Evolutionary conservation across 2,888 invertebrate genomes (phyloP).

Genomic region (Stratiomys singularior): DNA sequence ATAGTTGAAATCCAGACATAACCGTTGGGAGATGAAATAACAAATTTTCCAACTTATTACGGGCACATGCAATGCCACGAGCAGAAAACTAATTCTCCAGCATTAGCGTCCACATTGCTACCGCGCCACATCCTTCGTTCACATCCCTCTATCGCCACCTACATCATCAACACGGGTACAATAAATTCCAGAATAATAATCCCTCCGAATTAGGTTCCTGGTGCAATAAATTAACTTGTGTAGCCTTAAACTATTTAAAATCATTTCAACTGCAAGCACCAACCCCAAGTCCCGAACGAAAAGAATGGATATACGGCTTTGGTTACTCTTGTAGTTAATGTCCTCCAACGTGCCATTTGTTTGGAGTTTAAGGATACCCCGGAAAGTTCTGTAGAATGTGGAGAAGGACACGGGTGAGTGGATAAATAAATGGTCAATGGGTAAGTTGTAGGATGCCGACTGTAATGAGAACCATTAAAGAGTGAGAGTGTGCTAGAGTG

Average conservation of each 20-base stretch:
- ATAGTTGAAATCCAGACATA: neutral
- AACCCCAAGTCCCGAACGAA: neutral
- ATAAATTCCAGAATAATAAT: slow-evolving; percentile 41
- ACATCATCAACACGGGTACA: slow-evolving; percentile 9
- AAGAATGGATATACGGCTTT: neutral
- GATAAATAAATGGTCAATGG: neutral
- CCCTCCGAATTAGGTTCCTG: slow-evolving; percentile 34
- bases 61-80: neutral
- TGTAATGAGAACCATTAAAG: slow-evolving; percentile 7
- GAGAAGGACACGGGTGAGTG: neutral
- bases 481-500: neutral
- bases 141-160: neutral
- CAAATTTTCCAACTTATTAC: neutral
- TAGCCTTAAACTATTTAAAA: slow-evolving; percentile 42
- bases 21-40: neutral
- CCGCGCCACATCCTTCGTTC: no score
- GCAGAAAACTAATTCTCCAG: neutral
- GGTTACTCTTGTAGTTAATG: slow-evolving; percentile 27
- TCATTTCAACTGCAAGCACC: slow-evolving; percentile 30
- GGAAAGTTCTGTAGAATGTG: slow-evolving; percentile 16
- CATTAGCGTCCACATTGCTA: no score
- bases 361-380: slow-evolving; percentile 34
- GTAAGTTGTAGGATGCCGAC: neutral
- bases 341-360: slow-evolving; percentile 38
- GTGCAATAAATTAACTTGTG: slow-evolving; percentile 30